Evolutionary conservation across 2,888 invertebrate species (phyloP).

Genomic region (Petrolisthes cinctipes): DNA sequence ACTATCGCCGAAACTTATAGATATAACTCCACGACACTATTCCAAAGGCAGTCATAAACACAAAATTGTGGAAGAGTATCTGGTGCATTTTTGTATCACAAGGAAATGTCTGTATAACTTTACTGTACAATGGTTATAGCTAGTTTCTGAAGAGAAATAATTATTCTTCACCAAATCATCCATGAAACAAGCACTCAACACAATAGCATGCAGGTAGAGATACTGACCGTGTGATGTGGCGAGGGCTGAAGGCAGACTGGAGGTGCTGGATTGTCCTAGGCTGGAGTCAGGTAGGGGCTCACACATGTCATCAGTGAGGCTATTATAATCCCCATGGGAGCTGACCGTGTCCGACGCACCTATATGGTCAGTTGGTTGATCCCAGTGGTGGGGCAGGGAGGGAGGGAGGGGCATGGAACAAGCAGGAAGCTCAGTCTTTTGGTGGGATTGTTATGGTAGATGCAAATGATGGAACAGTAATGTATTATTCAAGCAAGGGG

Average conservation of each 20-base stretch:
- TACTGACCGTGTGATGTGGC: conserved; percentile 42
- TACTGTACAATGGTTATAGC: too few species aligned
- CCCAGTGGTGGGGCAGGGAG: background rate
- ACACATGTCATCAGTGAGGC: conserved; percentile 51
- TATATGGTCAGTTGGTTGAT: conserved; percentile 25
- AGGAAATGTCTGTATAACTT: too few species aligned
- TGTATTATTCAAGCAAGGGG: too few species aligned
- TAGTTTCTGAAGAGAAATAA: background rate
- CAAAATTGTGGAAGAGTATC: too few species aligned
- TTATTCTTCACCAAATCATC: background rate
- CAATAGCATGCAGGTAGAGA: background rate
- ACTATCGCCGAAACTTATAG: too few species aligned
- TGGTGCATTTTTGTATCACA: too few species aligned
- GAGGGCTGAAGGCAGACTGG: conserved; percentile 29
- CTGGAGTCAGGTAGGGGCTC: conserved; percentile 46
- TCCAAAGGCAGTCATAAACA: too few species aligned
- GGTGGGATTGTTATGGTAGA: too few species aligned
- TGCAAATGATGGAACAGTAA: too few species aligned
- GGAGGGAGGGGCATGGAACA: conserved; percentile 20
- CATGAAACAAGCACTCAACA: background rate
- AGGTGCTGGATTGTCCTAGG: conserved; percentile 39
- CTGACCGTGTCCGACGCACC: conserved; percentile 68
- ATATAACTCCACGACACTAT: too few species aligned
- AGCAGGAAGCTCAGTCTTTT: background rate
- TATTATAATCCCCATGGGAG: conserved; percentile 67